Conservation (phyloP, 2,797 vertebrate species). For the Fistularia tabacaria region DNA sequence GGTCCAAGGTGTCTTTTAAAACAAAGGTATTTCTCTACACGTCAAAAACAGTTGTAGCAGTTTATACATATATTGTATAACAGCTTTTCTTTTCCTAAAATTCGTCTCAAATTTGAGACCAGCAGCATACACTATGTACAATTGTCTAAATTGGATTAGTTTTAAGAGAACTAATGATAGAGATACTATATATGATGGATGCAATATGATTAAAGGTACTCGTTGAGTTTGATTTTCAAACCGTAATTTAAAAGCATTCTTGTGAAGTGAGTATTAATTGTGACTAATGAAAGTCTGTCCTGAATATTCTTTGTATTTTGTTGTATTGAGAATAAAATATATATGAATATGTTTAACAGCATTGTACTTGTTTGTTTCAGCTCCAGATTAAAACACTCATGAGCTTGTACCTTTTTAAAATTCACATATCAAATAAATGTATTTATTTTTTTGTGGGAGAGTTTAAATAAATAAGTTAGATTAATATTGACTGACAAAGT, state of each 20-base stretch:
- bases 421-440: too few species aligned
- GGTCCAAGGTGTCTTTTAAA: conserved; percentile 69
- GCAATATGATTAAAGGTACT: conserved; percentile 83
- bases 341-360: conserved; percentile 82
- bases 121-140: conserved; percentile 72
- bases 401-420: too few species aligned
- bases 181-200: conserved; percentile 79
- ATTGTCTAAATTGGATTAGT: conserved; percentile 74
- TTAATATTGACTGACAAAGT: too few species aligned
- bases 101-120: conserved; percentile 60
- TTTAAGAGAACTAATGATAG: conserved; percentile 74
- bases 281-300: conserved; percentile 92
- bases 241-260: conserved; percentile 82
- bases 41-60: conserved; percentile 65
- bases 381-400: too few species aligned
- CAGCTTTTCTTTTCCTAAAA: conserved; percentile 55
- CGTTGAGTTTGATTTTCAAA: conserved; percentile 76
- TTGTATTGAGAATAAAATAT: conserved; percentile 99
- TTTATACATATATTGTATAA: conserved; percentile 76
- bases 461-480: too few species aligned
- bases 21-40: conserved; percentile 70
- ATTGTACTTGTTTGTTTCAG: conserved; percentile 14
- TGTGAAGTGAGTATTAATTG: conserved; percentile 85
- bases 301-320: conserved; percentile 99
- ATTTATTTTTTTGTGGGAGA: too few species aligned